Conservation (phyloP, 2,888 invertebrate genomes). For the Clivina fossor region DNA sequence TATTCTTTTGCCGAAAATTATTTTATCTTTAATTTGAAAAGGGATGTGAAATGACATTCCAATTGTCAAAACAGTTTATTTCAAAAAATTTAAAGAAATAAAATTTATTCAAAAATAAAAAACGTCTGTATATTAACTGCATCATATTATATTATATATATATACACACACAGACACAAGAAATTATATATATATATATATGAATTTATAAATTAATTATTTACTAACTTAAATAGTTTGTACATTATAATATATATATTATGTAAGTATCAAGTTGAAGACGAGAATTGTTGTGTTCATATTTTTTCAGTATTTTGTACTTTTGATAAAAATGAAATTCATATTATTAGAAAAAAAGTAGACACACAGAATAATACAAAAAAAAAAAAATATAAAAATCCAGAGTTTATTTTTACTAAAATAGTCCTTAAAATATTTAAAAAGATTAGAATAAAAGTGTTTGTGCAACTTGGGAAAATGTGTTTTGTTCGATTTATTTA, state of each 20-base stretch:
- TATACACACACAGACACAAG: constrained; percentile 13
- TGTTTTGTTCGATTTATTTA: constrained; percentile 29
- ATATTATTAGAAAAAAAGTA: constrained; percentile 35
- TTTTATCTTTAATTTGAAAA: too few species aligned
- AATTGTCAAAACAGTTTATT: too few species aligned
- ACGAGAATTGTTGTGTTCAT: constrained; percentile 56
- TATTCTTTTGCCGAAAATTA: too few species aligned
- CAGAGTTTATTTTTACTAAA: constrained; percentile 32
- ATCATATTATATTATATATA: constrained; percentile 26
- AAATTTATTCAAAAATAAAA: constrained; percentile 7
- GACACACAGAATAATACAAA: constrained; percentile 24
- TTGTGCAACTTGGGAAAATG: constrained; percentile 22
- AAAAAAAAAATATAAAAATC: constrained; percentile 21
- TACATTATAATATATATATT: constrained; percentile 28
- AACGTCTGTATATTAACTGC: constrained; percentile 31
- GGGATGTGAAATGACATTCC: too few species aligned
- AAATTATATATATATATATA: constrained; percentile 6
- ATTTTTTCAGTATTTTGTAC: constrained; percentile 56
- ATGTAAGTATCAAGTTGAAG: constrained; percentile 42
- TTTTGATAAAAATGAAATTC: constrained; percentile 47
- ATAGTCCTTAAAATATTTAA: constrained; percentile 2
- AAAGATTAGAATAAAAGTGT: constrained; percentile 30
- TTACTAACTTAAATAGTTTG: constrained; percentile 35
- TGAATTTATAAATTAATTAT: constrained; percentile 30
- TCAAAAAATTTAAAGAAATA: too few species aligned